Conservation (phyloP, 1,140 invertebrate species). For the Drosophila rufa region DNA sequence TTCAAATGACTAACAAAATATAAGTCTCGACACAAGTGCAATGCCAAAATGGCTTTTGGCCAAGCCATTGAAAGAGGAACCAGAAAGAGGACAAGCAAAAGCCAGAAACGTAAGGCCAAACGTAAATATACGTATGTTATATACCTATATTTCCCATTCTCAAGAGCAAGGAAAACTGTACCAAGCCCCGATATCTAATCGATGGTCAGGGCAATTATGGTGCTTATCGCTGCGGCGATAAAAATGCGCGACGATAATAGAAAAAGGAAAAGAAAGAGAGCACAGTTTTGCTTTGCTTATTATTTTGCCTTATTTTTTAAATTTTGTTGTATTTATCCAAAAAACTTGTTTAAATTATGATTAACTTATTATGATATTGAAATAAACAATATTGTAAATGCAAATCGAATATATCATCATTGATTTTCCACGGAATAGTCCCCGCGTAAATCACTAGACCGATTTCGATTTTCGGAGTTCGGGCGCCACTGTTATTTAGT, state of each 20-base stretch:
- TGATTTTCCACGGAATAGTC: too few relatives aligned
- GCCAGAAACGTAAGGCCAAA: constrained; percentile 1
- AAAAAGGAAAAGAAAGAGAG: neutral
- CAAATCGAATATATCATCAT: too few relatives aligned
- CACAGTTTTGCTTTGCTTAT: neutral
- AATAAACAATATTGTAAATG: too few relatives aligned
- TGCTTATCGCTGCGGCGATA: constrained; percentile 39
- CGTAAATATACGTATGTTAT: neutral
- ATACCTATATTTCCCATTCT: constrained; percentile 2
- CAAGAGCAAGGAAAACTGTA: constrained; percentile 24
- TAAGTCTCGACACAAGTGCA: constrained; percentile 29
- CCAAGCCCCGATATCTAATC: constrained; percentile 38
- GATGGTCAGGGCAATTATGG: constrained; percentile 36
- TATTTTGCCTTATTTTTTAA: neutral
- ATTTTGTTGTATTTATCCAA: neutral
- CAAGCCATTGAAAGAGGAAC: constrained; percentile 24
- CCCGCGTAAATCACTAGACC: too few relatives aligned
- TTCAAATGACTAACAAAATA: constrained; percentile 16
- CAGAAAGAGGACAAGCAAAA: constrained; percentile 11
- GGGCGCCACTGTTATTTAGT: too few relatives aligned
- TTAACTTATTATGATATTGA: too few relatives aligned
- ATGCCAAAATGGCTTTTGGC: constrained; percentile 42
- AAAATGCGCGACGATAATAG: constrained; percentile 16
- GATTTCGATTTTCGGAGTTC: too few relatives aligned
- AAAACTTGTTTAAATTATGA: too few relatives aligned